Base-by-base conservation (phyloP, 2,888 invertebrate species). In the Lamellibrachia satsuma region DNA sequence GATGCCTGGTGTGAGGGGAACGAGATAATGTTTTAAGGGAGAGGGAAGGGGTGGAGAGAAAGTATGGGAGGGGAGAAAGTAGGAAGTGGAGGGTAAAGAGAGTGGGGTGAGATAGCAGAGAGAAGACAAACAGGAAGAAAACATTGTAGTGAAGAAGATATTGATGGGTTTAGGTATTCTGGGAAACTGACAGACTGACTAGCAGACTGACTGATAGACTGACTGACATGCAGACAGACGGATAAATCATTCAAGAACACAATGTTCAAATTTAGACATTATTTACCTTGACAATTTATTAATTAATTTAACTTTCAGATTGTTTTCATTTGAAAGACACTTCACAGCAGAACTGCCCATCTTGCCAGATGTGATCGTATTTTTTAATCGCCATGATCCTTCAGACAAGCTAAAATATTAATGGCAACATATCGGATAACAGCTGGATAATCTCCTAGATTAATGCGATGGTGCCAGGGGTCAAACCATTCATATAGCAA, bases 391-490 rank as follows among this genome's bases (percentile, higher is more conserved):
- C 11, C 75, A 75, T n/a, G 22, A 75, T 75, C 75, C 22, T n/a
- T 75, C 75, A 75, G 75, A 15, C 75, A 75, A 22, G 22, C 75
- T 75, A 75, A 75, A 75, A 75, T 75, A 75, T 75, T 75, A 22
- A 75, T 75, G 75, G n/a, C 75, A 75, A 75, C 75, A 15, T 75
- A 75, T 75, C 75, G n/a, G 75, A 75, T 75, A n/a, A 75, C 75
- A 75, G 75, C 75, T 75, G 75, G 75, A n/a, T 75, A 75, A 75
- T 75, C n/a, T 75, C 75, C 75, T n/a, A 75, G 75, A 75, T 75
- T 75, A 75, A 75, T 75, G 75, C 22, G 75, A 75, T 75, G 75
- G 75, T n/a, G 75, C 75, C 75, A 22, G n/a, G n/a, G 75, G 75
- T 75, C 75, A 15, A 39, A 11, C n/a, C 75, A 75, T 6, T 75